Evolutionary conservation across 2,888 invertebrate species (phyloP).

Genomic region (Bruchidius siliquastri): DNA sequence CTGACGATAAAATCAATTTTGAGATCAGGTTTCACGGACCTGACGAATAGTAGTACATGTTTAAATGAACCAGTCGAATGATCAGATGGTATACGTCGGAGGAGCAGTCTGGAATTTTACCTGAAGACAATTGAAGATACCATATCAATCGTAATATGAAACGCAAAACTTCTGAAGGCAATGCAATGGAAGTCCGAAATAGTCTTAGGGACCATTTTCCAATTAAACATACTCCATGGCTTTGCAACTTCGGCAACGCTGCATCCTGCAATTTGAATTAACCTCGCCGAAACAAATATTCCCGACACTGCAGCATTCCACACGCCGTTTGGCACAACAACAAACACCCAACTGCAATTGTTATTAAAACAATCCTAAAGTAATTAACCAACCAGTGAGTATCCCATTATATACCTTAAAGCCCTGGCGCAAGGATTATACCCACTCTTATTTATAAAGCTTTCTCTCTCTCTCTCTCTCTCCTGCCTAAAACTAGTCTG

Average conservation of each 20-base stretch:
- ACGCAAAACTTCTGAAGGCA: no score
- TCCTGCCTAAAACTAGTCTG: slow-evolving; percentile 16
- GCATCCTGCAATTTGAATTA: slow-evolving; percentile 1
- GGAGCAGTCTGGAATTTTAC: no score
- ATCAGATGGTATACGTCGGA: no score
- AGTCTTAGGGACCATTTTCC: no score
- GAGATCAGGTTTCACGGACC: no score
- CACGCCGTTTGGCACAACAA: neutral
- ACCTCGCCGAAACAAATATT: neutral
- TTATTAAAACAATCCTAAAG: slow-evolving; percentile 27
- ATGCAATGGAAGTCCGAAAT: no score
- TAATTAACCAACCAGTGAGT: slow-evolving; percentile 25
- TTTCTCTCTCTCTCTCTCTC: neutral
- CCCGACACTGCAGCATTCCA: neutral
- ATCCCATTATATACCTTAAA: slow-evolving; percentile 33
- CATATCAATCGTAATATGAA: no score
- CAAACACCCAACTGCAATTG: slow-evolving; percentile 8
- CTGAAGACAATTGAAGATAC: no score
- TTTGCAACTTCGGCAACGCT: neutral
- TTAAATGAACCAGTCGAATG: no score
- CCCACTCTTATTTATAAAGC: slow-evolving; percentile 33
- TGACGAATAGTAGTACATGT: no score
- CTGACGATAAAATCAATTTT: no score
- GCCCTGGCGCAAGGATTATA: slow-evolving; percentile 30
- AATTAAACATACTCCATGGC: neutral